phyloP scores from a whole-genome alignment of 2,113 vertebrate species.

The Colinus virginianus region DNA sequence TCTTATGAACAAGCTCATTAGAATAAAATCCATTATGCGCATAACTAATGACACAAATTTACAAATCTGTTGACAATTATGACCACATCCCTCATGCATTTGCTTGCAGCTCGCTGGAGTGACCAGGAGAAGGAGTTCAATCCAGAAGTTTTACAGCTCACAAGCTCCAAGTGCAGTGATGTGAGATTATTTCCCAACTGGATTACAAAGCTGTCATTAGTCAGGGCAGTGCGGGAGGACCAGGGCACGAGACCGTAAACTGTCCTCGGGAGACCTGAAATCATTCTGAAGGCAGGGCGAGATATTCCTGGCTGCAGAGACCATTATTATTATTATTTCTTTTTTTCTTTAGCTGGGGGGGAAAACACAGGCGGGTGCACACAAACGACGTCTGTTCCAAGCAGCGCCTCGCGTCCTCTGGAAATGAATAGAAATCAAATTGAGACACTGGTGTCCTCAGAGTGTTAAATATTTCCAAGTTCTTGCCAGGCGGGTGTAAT shows the following conservation, averaged over 20 bases:
- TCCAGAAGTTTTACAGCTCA: conserved; percentile 66
- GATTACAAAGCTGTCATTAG: conserved; percentile 79
- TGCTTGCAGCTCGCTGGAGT: conserved; percentile 55
- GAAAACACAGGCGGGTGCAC: conserved; percentile 10
- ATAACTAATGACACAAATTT: conserved; percentile 72
- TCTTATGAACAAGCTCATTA: conserved; percentile 71
- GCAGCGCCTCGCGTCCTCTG: conserved; percentile 51
- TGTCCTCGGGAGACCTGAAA: conserved; percentile 62
- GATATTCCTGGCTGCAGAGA: conserved; percentile 35
- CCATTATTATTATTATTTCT: neutral
- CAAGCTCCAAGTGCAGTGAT: conserved; percentile 40
- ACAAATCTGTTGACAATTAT: conserved; percentile 75
- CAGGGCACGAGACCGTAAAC: conserved; percentile 73
- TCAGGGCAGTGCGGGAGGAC: conserved; percentile 59
- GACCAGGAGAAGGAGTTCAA: conserved; percentile 59
- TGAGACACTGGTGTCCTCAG: conserved; percentile 58
- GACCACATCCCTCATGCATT: conserved; percentile 47
- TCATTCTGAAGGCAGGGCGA: conserved; percentile 48
- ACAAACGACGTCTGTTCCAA: conserved; percentile 51
- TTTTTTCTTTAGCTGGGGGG: neutral
- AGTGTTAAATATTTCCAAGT: conserved; percentile 72
- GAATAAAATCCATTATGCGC: conserved; percentile 75
- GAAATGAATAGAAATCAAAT: conserved; percentile 75
- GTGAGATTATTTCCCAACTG: conserved; percentile 74
- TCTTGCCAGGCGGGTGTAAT: conserved; percentile 71